These are phyloP conservation scores for Oreocharis arfaki DNA, from an alignment of 2,113 vertebrate genomes.

Conservation along the genomic window DNA sequence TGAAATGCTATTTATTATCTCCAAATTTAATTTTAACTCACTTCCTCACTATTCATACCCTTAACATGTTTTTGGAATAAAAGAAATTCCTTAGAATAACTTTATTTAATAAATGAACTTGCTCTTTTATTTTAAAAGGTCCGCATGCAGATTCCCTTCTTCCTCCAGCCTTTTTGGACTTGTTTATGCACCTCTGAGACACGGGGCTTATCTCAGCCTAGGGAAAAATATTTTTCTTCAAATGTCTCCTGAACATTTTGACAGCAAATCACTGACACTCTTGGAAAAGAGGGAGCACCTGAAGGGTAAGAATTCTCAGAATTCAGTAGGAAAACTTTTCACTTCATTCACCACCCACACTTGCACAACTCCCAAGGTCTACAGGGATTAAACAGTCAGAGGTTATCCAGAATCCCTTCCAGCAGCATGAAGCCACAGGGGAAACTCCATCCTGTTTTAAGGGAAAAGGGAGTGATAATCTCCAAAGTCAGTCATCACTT, in stretches of 20 bases:
- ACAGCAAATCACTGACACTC: not conserved
- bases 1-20: not conserved
- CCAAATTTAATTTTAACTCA: not conserved
- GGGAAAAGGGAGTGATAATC: not conserved
- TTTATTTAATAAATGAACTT: not conserved
- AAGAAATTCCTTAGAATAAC: not conserved
- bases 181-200: not conserved
- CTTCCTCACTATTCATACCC: not conserved
- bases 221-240: not conserved
- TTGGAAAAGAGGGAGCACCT: not conserved
- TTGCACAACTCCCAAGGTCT: not conserved
- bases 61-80: not conserved
- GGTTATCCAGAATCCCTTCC: not conserved
- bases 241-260: not conserved
- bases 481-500: slow-evolving; percentile 4
- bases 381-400: not conserved
- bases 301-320: slow-evolving; percentile 21
- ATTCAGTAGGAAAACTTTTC: not conserved
- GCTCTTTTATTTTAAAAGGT: not conserved
- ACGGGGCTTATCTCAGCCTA: not conserved
- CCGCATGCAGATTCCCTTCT: not conserved
- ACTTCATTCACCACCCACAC: not conserved
- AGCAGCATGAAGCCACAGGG: not conserved
- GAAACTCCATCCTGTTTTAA: not conserved
- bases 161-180: not conserved